Base-by-base conservation (phyloP, 2,888 invertebrate species). In the Beris morrisii region DNA sequence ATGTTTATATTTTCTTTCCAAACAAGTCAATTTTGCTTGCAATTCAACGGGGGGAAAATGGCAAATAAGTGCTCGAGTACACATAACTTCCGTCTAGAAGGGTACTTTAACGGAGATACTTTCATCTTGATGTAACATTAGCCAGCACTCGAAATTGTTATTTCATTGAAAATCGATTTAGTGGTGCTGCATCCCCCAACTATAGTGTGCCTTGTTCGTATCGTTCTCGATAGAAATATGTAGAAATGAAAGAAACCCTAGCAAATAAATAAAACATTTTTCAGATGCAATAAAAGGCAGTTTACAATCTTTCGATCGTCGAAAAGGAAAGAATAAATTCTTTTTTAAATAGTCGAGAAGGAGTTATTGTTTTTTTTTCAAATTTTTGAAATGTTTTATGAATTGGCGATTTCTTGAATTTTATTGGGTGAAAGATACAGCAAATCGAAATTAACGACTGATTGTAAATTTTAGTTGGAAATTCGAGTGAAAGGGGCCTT, bases 251-350 rank as follows among this genome's bases (percentile, higher is more conserved):
- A 59, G 48, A 32, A 30, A 15, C 32, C 50, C 59, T 48, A 59
- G 48, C 48, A 59, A 46, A 59, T 59, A 59, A 59, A 59, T 59
- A 59, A 59, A 59, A 59, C 59, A 59, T 59, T 59, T 48, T 50
- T 59, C 48, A 50, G 22, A 59, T 59, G 59, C 59, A 59, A 59
- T 59, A 59, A 59, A 59, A 59, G 48, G 59, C 59, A 59, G 50
- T 59, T 59, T 59, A 59, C 59, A 59, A 46, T 59, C 22, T 58
- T 59, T 59, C 59, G 59, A 48, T 48, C 59, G 59, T 46, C 31
- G 22, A 22, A 22, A 22, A 22, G 43, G 32, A 48, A 59, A 32
- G 48, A 48, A 48, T 59, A 59, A 46, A 59, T 59, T 59, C 50
- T 59, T 48, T 50, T 22, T 22, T 22, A 22, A 22, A 22, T 22